These are phyloP conservation scores for Tamandua tetradactyla DNA, from an alignment of 2,797 vertebrate genomes.

Conservation along the genomic window DNA sequence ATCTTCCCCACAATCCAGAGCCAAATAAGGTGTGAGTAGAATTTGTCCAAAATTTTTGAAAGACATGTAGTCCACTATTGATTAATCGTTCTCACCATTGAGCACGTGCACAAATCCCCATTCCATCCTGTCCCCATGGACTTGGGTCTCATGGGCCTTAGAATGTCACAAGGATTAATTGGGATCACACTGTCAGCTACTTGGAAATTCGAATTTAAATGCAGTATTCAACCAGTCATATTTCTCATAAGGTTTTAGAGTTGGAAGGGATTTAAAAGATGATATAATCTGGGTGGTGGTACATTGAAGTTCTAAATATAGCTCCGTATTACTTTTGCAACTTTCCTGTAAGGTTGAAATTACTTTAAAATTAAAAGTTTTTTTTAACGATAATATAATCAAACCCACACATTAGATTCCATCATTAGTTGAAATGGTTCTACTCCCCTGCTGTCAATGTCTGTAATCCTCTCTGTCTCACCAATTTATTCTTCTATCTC, in stretches of 20 bases:
- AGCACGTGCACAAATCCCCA: background rate
- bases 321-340: no score
- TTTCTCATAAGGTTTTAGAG: conserved; percentile 10
- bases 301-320: no score
- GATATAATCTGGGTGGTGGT: background rate
- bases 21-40: background rate
- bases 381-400: conserved; percentile 2
- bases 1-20: background rate
- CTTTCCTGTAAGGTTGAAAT: no score
- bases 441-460: background rate
- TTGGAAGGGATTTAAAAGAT: background rate
- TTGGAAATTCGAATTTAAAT: background rate
- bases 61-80: background rate
- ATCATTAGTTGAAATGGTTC: background rate
- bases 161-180: background rate
- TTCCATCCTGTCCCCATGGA: background rate
- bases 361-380: background rate
- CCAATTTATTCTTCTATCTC: background rate
- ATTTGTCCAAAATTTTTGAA: background rate
- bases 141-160: background rate
- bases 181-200: background rate
- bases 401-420: background rate
- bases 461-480: background rate
- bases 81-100: background rate
- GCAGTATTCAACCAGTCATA: background rate